Evolutionary conservation across 2,797 vertebrate genomes (phyloP), one percentile per base, ranked within the genome.

Genomic region (Esox masquinongy): DNA sequence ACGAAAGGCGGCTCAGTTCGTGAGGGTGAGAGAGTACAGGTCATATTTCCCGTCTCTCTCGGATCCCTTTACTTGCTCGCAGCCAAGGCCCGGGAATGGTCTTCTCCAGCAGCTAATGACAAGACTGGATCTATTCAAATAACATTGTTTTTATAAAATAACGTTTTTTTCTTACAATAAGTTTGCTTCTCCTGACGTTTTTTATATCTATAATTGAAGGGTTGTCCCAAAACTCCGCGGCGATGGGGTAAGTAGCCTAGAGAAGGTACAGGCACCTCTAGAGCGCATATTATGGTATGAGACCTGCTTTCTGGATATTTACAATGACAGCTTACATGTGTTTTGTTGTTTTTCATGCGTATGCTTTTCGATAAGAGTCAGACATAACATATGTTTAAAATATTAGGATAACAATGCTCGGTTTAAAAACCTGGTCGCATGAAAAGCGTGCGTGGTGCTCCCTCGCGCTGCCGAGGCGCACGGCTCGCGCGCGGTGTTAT

Each of bases 221-320:
- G 84, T 90, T 90, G 84, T 82, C 83, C 77, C 83, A 85, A 70
- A 89, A 91, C 87, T 91, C 90, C 81, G 78, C 82, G 81, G 87
- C 88, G 77, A 94, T 94, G 94, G 93, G 94, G 93, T 94, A 88
- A 94, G 94, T 94, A 82, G 79, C 74, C 50, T 73, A 73, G 67
- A 67, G 26, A 47, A 76, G 81, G 43, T 73, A 72, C 68, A 59
- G n/a, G 39, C 76, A 81, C 82, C 79, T 81, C 78, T 78, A 70
- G 81, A 79, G 82, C 79, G 77, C 76, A 24, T 74, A 78, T 63
- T 64, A 53, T 82, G 76, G 64, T 64, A 59, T 82, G 77, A 86
- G 87, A 90, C 84, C 80, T 88, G 88, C 88, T 39, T 49, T 67
- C 50, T 69, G 43, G 22, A 24, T 26, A 50, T 47, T 2, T 70